Conservation (phyloP, 2,888 invertebrate species). For the Eupelmus urozonus region DNA sequence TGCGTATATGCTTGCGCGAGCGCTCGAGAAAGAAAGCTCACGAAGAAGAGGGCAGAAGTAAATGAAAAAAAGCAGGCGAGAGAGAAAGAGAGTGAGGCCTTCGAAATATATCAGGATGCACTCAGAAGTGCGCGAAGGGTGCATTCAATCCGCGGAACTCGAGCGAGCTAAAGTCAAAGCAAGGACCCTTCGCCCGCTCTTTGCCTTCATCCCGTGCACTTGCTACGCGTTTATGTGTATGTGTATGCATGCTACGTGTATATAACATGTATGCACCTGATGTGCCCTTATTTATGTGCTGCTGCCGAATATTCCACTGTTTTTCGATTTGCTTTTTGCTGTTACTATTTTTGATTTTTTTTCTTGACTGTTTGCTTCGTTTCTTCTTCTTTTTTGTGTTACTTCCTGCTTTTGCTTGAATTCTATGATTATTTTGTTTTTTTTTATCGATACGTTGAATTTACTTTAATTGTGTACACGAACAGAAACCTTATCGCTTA, state of each 20-base stretch:
- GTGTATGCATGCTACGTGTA: neutral
- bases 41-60: constrained; percentile 21
- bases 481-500: too few species aligned
- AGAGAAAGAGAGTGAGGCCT: constrained; percentile 61
- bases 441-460: too few species aligned
- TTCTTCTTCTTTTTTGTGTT: neutral
- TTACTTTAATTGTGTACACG: too few species aligned
- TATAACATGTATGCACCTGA: neutral
- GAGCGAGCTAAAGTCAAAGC: constrained; percentile 73
- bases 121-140: neutral
- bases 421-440: neutral
- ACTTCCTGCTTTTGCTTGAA: neutral
- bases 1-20: neutral
- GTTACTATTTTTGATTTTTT: neutral
- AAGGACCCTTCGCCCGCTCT: constrained; percentile 70
- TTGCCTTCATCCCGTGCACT: neutral
- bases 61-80: constrained; percentile 40
- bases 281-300: neutral
- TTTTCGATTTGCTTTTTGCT: neutral
- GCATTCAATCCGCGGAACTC: constrained; percentile 42
- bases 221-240: neutral
- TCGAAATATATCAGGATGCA: constrained; percentile 65
- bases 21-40: neutral
- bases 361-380: neutral
- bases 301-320: neutral